Base-by-base conservation (phyloP, 1,140 invertebrate species). In the Chymomyza costata region DNA sequence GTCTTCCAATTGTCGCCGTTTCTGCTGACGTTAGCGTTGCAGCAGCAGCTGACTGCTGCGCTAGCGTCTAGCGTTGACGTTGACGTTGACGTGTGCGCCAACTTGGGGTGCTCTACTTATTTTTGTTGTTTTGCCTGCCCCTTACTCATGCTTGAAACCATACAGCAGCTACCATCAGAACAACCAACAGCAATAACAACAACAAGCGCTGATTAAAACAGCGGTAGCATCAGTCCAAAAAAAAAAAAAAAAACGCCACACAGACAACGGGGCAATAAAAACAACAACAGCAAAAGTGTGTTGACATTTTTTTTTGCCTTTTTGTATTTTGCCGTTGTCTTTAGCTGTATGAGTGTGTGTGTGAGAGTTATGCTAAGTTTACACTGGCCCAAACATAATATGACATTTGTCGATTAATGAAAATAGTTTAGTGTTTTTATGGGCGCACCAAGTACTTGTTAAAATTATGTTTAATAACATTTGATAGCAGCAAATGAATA, bases 41-140 rank as follows among this genome's bases (percentile, higher is more conserved):
- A 56, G 74, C 47, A 30, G 41, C 17, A 47, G 52, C 28, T 55
- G 57, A 28, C 41, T 14, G 14, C 10, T 44, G 41, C 25, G 11
- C 21, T 6, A 30, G 14, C 5, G 3, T 6, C 31, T 34, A 25
- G 17, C 56, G 68, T 64, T 88, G 87, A 25, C 46, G 48, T 31
- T 54, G 52, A 49, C 66, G 67, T 35, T 52, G 49, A 32, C 21
- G 49, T 34, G 16, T 32, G 48, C 46, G 54, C 48, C 50, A 45
- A 58, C 62, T 10, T 81, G 57, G 57, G 69, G 34, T 81, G 74
- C 74, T 80, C 74, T 62, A 81, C 74, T 81, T 66, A 76, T 62
- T 74, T 74, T 61, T 66, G 65, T 69, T 65, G 64, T 82, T 80
- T 53, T 80, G 64, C 57, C 68, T 59, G 74, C 68, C 62, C n/a